Evolutionary conservation across 2,797 vertebrate genomes (phyloP), one percentile per base, ranked within the genome.

Genomic region (Florisuga fusca): DNA sequence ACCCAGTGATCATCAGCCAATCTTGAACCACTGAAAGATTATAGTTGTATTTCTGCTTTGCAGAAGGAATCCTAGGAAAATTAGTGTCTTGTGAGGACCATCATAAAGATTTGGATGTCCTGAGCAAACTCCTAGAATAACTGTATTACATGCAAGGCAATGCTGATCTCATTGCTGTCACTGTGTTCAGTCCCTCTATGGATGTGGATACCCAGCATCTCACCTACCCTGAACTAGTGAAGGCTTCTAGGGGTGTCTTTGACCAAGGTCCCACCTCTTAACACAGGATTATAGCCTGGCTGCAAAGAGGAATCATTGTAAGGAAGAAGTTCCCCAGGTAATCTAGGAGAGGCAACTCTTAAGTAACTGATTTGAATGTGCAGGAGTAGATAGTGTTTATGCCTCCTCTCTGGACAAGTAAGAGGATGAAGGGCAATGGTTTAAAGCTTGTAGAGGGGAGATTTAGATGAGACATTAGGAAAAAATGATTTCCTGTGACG

Each of bases 81-180:
- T 1, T 6, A 46, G 10, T 31, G 7, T 68, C 17, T 57, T 85
- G 19, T 36, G 62, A 15, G 41, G 27, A 34, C 2, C 10, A 14
- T 31, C 41, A 15, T 23, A 22, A 77, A 41, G 33, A 25, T 10
- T 71, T 17, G 48, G 57, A 29, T 61, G 11, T 41, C 22, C 64
- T 31, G 45, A 66, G 57, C 31, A 25, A 1, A 1, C 38, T n/a
- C 15, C 50, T 33, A 23, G 12, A 29, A 10, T 8, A 21, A 6
- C 2, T 31, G 25, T 54, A 12, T 22, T 15, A 15, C 1, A 1
- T 1, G 4, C 7, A 33, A 17, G 21, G 81, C 10, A 71, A 8
- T 19, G 6, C 33, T 54, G 81, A 7, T 59, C 55, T 62, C 34
- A 2, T 17, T 61, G 67, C 53, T 31, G 34, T 41, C 55, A 21